Evolutionary conservation across 2,113 vertebrate species (phyloP).

Genomic region (Octodon degus): DNA sequence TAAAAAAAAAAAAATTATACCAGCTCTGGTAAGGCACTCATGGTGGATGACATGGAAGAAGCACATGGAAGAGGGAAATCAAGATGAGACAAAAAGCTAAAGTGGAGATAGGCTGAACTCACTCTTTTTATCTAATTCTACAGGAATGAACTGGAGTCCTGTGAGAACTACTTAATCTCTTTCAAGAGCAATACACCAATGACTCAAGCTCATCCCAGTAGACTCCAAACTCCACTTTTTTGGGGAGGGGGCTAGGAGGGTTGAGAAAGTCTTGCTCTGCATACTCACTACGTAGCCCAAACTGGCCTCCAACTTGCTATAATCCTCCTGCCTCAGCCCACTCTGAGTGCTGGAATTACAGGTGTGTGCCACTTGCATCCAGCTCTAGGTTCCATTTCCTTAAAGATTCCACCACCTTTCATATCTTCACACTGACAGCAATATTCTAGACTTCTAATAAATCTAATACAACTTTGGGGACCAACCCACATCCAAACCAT

Average conservation of each 20-base stretch:
- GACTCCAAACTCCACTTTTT: neutral
- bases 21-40: neutral
- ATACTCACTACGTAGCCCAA: neutral
- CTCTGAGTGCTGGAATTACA: neutral
- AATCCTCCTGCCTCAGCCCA: neutral
- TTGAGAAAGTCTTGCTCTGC: neutral
- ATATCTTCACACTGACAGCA: neutral
- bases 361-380: neutral
- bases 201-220: too few species aligned
- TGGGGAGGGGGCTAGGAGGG: too few species aligned
- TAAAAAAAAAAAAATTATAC: neutral
- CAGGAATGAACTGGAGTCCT: neutral
- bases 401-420: neutral
- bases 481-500: neutral
- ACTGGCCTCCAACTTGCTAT: too few species aligned
- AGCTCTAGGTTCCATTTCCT: neutral
- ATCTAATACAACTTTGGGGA: neutral
- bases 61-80: neutral
- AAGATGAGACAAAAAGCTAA: neutral
- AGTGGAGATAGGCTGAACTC: neutral
- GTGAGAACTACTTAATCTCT: neutral
- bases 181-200: neutral
- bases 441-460: neutral
- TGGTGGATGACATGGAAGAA: neutral
- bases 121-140: neutral